Evolutionary conservation across 1,140 invertebrate genomes (phyloP), one percentile per base, ranked within the genome.

Genomic region (Drosophila mauritiana): DNA sequence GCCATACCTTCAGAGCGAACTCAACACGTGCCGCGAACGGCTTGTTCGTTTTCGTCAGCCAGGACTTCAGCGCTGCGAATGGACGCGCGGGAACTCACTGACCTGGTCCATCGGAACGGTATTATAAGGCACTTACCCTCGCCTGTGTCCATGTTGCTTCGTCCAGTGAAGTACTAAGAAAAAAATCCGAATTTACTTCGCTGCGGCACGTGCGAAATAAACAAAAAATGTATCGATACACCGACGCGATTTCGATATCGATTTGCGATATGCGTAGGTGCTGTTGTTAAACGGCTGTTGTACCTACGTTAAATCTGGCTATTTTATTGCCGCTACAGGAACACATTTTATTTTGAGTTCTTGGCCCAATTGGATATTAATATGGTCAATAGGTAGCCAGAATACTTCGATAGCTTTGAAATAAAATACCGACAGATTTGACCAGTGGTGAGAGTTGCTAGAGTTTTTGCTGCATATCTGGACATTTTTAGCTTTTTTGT

Each of bases 1-100:
- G 85, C 90, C 91, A 92, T 5, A 80, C 78, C 53, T 91, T 91
- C 2, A 91, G 67, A 4, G 88, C 81, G 48, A 92, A 92, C 8
- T 78, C 73, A 22, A 92, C 34, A 54, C 84, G 90, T 53, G 79
- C 59, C 11, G 58, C 22, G 11, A 73, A 90, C 6, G 57, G 20
- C 22, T 90, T 88, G 42, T 17, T 54, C 5, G 36, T 56, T 51
- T 67, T 73, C 31, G 58, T 27, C 22, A 92, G 68, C 91, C 90
- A 91, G 64, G 79, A 53, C 36, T 31, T 67, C 17, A 91, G 72
- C 67, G 89, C 91, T 92, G 51, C 1, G 27, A 46, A 34, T 5
- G 7, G 5, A 8, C 0, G 15, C 0, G 31, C 7, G 3, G 12
- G 8, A 13, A 4, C 25, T 65, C 25, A 58, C 6, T 20, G 17